Percentiles rank a stretch among this genome's conserved stretches.
Conservation (phyloP, 2,113 vertebrate species). For the Symphodus melops region DNA sequence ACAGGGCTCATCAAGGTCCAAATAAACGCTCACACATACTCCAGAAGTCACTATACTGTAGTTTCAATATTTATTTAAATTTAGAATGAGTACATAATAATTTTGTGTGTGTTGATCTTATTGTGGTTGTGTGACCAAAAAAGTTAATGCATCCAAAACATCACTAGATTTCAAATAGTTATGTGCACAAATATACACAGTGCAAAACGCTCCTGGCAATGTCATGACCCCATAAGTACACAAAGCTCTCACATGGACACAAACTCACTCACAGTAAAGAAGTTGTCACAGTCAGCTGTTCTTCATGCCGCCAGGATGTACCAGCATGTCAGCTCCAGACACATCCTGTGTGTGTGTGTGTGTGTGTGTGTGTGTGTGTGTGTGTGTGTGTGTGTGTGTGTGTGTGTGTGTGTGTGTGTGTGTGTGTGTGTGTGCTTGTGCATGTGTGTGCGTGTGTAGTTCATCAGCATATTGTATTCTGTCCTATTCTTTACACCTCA, state of each 20-base stretch:
- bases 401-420: slow-evolving; percentile 39
- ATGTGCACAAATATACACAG: too few relatives aligned
- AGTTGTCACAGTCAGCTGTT: slow-evolving; percentile 47
- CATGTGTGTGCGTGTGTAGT: slow-evolving; percentile 41
- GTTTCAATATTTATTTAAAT: too few relatives aligned
- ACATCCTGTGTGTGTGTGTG: slow-evolving; percentile 25
- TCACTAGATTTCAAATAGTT: too few relatives aligned
- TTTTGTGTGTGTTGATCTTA: too few relatives aligned
- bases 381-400: slow-evolving; percentile 18
- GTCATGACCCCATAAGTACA: too few relatives aligned
- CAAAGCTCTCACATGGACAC: background rate
- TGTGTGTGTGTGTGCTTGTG: slow-evolving; percentile 42
- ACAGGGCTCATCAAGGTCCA: background rate
- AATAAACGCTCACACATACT: slow-evolving; percentile 10
- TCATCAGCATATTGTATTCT: slow-evolving; percentile 45
- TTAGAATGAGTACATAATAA: too few relatives aligned
- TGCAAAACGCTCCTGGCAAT: too few relatives aligned
- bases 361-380: slow-evolving; percentile 28
- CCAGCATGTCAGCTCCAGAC: slow-evolving; percentile 41
- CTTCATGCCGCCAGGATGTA: slow-evolving; percentile 27
- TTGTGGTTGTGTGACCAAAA: too few relatives aligned
- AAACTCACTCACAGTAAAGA: background rate
- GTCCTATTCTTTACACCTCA: slow-evolving; percentile 43
- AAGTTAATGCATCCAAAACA: too few relatives aligned
- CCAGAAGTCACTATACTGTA: too few relatives aligned